Evolutionary conservation across 2,113 vertebrate species (phyloP).

Genomic region (Diadophis punctatus): DNA sequence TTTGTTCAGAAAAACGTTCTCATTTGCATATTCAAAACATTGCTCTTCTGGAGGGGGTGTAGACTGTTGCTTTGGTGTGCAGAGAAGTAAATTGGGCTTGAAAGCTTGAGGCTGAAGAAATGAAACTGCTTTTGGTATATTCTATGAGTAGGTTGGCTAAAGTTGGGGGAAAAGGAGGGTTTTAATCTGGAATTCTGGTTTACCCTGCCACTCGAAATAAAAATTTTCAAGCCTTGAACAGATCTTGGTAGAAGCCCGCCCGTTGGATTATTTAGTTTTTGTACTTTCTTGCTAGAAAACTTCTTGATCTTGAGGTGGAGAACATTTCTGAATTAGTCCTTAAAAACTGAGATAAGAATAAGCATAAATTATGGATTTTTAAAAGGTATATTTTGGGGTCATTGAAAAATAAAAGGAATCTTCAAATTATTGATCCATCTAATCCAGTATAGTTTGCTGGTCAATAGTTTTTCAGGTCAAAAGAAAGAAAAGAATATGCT

Average conservation of each 20-base stretch:
- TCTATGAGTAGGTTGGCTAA: neutral
- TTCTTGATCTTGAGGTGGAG: neutral
- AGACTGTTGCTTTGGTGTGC: neutral
- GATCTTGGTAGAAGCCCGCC: neutral
- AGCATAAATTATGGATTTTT: neutral
- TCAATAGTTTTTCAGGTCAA: neutral
- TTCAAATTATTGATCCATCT: neutral
- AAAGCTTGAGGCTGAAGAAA: neutral
- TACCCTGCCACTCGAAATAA: neutral
- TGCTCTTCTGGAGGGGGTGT: neutral
- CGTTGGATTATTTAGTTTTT: neutral
- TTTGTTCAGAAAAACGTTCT: neutral
- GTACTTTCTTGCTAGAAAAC: neutral
- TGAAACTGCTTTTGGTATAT: neutral
- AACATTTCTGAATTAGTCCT: too few species aligned
- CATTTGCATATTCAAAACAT: neutral
- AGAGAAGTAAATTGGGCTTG: neutral
- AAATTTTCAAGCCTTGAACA: neutral
- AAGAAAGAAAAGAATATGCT: neutral
- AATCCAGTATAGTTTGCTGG: neutral
- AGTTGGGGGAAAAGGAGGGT: neutral
- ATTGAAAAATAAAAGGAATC: neutral
- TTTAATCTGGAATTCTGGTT: neutral
- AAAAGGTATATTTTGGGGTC: neutral
- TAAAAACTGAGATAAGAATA: neutral